Base-by-base conservation (phyloP, 1,140 invertebrate genomes). In the Caenorhabditis brenneri region DNA sequence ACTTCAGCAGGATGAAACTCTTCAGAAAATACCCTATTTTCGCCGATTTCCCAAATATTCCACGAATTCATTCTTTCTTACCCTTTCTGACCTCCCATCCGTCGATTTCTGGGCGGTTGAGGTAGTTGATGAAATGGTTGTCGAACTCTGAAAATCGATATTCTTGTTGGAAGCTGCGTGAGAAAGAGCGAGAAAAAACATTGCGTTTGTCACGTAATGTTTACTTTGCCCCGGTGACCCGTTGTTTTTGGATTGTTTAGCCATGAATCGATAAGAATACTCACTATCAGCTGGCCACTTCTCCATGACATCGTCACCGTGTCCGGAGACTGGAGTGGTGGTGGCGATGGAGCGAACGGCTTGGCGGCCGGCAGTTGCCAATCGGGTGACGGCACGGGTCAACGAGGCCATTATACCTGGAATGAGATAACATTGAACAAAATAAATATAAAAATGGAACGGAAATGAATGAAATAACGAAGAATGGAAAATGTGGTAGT, bases 21-120 rank as follows among this genome's bases (percentile, higher is more conserved):
- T n/a, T n/a, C n/a, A n/a, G n/a, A n/a, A n/a, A n/a, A n/a, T n/a
- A n/a, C n/a, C n/a, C n/a, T n/a, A n/a, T n/a, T n/a, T n/a, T n/a
- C n/a, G n/a, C n/a, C n/a, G n/a, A n/a, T n/a, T n/a, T n/a, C n/a
- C n/a, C 48, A 15, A 51, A 51, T 19, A 4, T 0, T 2, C 16
- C 22, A 58, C 15, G 19, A 55, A 39, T 22, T 60, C 9, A 4
- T 15, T 29, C 15, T 10, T 39, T 29, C 80, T 10, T 55, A 89
- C 88, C 88, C 87, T 91, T 91, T 22, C 97, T 94, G 85, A 97
- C 93, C 92, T 98, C 96, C 97, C 97, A 99, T 51, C 94, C 94
- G 92, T 99, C 97, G 91, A 99, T 96, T 88, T 98, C 95, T 53
- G 93, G 93, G 74, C 95, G 93, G 91, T 94, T 95, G 92, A 99